These are phyloP conservation scores for Atopsyche davidsoni DNA, from an alignment of 1,140 invertebrate species.

Conservation along the genomic window DNA sequence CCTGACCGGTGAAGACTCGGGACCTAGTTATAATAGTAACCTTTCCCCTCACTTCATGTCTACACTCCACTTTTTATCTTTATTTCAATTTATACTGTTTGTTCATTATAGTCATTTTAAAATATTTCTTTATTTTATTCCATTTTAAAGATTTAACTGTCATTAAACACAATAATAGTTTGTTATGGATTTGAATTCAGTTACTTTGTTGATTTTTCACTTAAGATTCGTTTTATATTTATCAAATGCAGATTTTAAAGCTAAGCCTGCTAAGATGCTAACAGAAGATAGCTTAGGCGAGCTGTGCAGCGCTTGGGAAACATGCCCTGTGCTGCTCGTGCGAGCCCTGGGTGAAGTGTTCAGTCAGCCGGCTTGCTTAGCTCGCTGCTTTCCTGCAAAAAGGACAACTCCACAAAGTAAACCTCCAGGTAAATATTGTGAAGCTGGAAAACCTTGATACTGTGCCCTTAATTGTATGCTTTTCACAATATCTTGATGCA, in stretches of 20 bases:
- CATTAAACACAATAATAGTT: background rate
- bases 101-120: background rate
- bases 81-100: background rate
- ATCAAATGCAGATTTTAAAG: conserved; percentile 1
- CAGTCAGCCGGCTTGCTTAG: conserved; percentile 47
- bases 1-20: background rate
- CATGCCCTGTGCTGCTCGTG: conserved; percentile 35
- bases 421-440: conserved; percentile 17
- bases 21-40: conserved; percentile 5
- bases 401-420: conserved; percentile 34
- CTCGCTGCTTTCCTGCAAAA: conserved; percentile 53
- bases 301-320: conserved; percentile 41
- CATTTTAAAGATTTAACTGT: background rate
- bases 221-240: conserved; percentile 4
- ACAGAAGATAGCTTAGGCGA: conserved; percentile 44
- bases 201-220: background rate
- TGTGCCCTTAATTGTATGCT: no score
- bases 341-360: conserved; percentile 41
- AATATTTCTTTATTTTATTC: background rate
- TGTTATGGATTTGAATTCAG: background rate
- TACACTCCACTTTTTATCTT: background rate
- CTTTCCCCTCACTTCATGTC: background rate
- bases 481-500: no score
- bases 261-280: conserved; percentile 27
- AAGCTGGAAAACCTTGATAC: no score